Evolutionary conservation across 2,797 vertebrate genomes (phyloP).

Genomic region (Parotocinclus haroldoi): DNA sequence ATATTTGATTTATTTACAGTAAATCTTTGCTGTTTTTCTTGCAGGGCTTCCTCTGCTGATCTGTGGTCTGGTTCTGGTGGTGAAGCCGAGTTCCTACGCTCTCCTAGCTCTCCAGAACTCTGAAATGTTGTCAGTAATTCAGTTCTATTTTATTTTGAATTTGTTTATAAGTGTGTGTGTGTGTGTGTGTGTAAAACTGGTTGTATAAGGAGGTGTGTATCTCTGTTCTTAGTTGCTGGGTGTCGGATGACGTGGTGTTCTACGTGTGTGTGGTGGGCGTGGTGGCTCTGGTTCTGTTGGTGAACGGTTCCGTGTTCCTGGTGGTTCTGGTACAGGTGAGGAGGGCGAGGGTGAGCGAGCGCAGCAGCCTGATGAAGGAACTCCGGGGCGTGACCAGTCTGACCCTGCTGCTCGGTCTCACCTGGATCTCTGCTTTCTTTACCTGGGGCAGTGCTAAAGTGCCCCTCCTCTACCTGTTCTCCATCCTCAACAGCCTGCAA

Average conservation of each 20-base stretch:
- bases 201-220: not conserved
- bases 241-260: conserved; percentile 75
- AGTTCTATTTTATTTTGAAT: not conserved
- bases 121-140: conserved; percentile 76
- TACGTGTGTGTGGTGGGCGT: conserved; percentile 82
- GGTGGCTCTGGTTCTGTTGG: conserved; percentile 75
- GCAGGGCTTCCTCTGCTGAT: conserved; percentile 71
- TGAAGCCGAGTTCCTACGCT: conserved; percentile 75
- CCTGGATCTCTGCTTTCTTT: conserved; percentile 82
- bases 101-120: conserved; percentile 55
- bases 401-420: conserved; percentile 84
- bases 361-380: conserved; percentile 69
- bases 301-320: conserved; percentile 79
- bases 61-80: conserved; percentile 68
- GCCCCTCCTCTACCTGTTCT: conserved; percentile 82
- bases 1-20: not conserved
- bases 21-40: not conserved
- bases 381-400: conserved; percentile 78
- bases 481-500: conserved; percentile 84
- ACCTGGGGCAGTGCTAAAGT: conserved; percentile 75
- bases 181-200: not conserved
- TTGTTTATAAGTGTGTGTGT: not conserved
- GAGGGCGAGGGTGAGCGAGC: conserved; percentile 69
- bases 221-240: conserved; percentile 78
- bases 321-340: conserved; percentile 82